Base-by-base conservation (phyloP, 2,113 vertebrate genomes). In the Progne subis region DNA sequence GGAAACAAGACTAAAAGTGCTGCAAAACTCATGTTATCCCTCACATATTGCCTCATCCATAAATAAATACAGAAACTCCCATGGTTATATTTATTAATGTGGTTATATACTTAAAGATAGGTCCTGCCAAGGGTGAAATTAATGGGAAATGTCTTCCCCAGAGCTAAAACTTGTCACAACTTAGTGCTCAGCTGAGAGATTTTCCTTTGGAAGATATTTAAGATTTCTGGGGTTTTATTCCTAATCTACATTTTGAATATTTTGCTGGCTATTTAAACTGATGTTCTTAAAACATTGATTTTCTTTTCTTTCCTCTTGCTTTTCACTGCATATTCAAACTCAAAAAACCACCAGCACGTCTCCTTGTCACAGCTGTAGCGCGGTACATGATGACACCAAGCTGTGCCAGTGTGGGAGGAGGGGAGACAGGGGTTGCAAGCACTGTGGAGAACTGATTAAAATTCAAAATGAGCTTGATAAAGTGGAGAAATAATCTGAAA, bases 351-450 rank as follows among this genome's bases (percentile, higher is more conserved):
- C 50, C 6, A 2, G 56, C 80, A 84, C 0, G 1, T 96, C 92
- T 95, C 55, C 70, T 87, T 89, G 87, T 94, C 95, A 91, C 91
- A 95, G 95, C 89, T 95, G 94, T 87, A 88, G 91, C 88, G 78
- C 87, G 67, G 87, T 87, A 90, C 46, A 67, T 83, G 95, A 95
- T 94, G 96, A 96, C 94, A 95, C 80, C 91, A 94, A 97, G 86
- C 92, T 97, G 94, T 93, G 96, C 92, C 61, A 34, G 82, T 86
- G 94, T 92, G 86, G 96, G 95, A 97, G 94, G 88, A 94, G 88
- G 88, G 94, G 83, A 90, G 91, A 83, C 2, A 81, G 83, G 56
- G 95, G 86, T 81, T 95, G 92, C 52, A 86, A 68, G 86, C 52
- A 12, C 94, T 75, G 34, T 64, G 76, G 64, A 95, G 72, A 78